Base-by-base conservation (phyloP, 1,140 invertebrate species). In the Antheraea mylitta region DNA sequence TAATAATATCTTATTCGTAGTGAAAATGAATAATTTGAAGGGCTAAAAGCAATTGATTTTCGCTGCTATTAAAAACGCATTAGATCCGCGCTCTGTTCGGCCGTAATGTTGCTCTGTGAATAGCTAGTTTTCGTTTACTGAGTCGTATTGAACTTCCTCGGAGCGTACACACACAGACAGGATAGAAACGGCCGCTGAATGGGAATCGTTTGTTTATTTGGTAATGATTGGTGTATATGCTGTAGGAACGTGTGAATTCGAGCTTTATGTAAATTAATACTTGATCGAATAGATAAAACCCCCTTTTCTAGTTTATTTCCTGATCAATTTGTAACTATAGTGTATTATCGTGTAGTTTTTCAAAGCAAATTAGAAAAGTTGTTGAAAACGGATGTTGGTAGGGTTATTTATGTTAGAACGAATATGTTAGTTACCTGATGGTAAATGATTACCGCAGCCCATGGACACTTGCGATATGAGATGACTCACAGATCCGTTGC, bases 31-130 rank as follows among this genome's bases (percentile, higher is more conserved):
- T 13, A 53, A 13, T 53, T 16, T 13, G 45, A 53, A 53, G 45
- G 45, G 45, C 45, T 6, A 13, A 53, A 53, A 53, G 45, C 45
- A 53, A 53, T 53, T 53, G 45, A 53, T 53, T 53, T 13, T 53
- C 45, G 45, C 16, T n/a, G 77, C 83, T 81, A 88, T 90, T 88
- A 90, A 88, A 87, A 86, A 85, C 80, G 86, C 85, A 88, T 90
- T 88, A 88, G 69, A 68, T 42, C 53, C 68, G 63, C 42, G 11
- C 63, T 64, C 37, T 63, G 61, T 63, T 63, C 5, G 30, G 30
- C 8, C 62, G 13, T 64, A 37, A n/a, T 63, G n/a, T 63, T 22
- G 36, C 11, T 37, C 13, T 30, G 16, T 36, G 22, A 59, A 59
- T 59, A 36, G 16, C 45, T 53, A 16, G 16, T 53, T 53, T 53